Conservation (phyloP, 2,797 vertebrate genomes). For the Acipenser oxyrinchus region DNA sequence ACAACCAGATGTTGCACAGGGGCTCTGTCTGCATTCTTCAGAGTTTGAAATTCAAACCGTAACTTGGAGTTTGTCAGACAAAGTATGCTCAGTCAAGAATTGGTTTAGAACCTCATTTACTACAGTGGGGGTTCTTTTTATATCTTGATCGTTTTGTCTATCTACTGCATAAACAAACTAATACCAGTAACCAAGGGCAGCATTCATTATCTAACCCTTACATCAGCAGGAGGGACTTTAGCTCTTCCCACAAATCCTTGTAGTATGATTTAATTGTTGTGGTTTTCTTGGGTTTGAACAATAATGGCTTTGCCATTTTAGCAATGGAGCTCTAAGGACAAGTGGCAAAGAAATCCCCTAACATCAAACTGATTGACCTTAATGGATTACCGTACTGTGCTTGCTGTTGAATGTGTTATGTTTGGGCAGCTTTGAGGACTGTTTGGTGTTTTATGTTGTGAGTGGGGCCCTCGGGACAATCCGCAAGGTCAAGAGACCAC, state of each 20-base stretch:
- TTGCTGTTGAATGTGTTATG: not conserved
- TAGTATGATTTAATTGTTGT: too few species aligned
- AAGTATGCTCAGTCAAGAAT: too few species aligned
- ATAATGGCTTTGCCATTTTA: too few species aligned
- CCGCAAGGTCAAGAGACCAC: not conserved
- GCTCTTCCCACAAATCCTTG: not conserved
- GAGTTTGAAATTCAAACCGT: not conserved
- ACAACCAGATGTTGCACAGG: conserved; percentile 56
- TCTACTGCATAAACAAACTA: not conserved
- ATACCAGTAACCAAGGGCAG: not conserved
- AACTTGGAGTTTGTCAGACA: not conserved
- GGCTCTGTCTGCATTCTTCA: conserved; percentile 12
- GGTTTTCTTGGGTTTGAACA: too few species aligned
- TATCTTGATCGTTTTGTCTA: too few species aligned
- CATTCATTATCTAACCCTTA: not conserved
- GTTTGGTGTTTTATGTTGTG: not conserved
- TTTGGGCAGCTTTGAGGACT: not conserved
- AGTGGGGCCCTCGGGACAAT: not conserved
- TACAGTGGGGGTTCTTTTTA: too few species aligned
- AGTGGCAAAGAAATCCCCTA: too few species aligned
- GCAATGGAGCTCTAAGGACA: too few species aligned
- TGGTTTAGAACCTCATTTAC: too few species aligned
- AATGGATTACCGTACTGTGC: too few species aligned
- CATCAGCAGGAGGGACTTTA: not conserved
- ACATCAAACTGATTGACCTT: too few species aligned